Percentiles rank a stretch among this genome's conserved stretches.
These are phyloP conservation scores for Ochlodes sylvanus DNA, from an alignment of 2,888 invertebrate species.

Conservation along the genomic window DNA sequence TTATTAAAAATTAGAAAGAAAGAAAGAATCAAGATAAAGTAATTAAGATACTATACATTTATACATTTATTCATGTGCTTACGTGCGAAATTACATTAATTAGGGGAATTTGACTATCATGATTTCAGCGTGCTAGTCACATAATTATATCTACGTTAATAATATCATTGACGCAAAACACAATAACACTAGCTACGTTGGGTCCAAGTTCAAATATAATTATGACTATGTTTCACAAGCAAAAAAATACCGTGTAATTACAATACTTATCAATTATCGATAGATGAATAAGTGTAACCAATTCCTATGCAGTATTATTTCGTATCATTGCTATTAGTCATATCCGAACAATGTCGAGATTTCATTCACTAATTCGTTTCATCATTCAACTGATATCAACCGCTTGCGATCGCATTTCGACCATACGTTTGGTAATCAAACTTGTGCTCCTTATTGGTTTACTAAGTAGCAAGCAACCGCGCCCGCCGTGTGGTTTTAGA, in stretches of 20 bases:
- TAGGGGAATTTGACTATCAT: too few species aligned
- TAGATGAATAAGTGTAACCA: constrained; percentile 14
- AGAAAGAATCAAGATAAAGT: too few species aligned
- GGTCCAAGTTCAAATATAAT: constrained; percentile 9
- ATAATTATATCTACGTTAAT: too few species aligned
- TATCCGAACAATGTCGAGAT: constrained; percentile 48
- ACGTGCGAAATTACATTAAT: too few species aligned
- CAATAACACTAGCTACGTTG: neutral
- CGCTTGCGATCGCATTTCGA: constrained; percentile 67
- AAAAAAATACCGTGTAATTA: constrained; percentile 12
- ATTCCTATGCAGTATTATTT: constrained; percentile 15
- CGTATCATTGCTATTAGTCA: constrained; percentile 13
- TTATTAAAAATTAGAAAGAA: too few species aligned
- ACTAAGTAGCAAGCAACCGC: constrained; percentile 52
- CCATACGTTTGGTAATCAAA: constrained; percentile 69
- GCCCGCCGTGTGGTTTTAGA: constrained; percentile 69
- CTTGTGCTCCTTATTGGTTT: constrained; percentile 52
- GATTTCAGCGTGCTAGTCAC: too few species aligned
- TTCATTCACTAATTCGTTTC: constrained; percentile 51
- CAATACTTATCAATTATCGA: constrained; percentile 13
- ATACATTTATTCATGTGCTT: too few species aligned
- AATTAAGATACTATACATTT: too few species aligned
- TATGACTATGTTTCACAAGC: constrained; percentile 4
- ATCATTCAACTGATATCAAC: constrained; percentile 64
- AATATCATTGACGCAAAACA: too few species aligned